phyloP scores from a whole-genome alignment of 2,113 vertebrate species.

The Psephotus haematonotus region DNA sequence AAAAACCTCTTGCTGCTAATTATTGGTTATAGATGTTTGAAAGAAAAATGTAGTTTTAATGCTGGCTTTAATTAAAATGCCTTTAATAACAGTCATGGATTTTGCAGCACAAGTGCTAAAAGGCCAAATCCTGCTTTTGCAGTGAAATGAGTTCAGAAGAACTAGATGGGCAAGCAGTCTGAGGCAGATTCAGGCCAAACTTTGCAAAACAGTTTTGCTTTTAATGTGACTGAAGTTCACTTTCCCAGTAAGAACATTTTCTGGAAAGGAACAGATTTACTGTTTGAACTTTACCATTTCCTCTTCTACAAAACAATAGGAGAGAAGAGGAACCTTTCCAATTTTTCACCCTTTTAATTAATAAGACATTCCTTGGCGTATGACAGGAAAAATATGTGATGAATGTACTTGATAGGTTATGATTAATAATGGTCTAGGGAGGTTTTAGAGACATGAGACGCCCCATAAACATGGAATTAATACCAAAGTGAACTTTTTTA shows the following conservation, averaged over 20 bases:
- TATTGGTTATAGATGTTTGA: constrained; percentile 65
- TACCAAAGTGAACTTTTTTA: constrained; percentile 63
- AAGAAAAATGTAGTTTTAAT: constrained; percentile 55
- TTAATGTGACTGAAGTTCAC: constrained; percentile 12
- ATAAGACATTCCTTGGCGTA: constrained; percentile 54
- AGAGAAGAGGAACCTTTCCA: constrained; percentile 48
- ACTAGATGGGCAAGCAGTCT: not conserved
- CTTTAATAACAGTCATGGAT: constrained; percentile 59
- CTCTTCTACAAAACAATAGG: constrained; percentile 60
- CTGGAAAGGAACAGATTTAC: constrained; percentile 58
- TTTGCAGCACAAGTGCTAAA: constrained; percentile 56
- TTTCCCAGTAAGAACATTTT: constrained; percentile 46
- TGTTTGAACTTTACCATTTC: constrained; percentile 49
- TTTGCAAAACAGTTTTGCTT: not conserved
- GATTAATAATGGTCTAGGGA: constrained; percentile 67
- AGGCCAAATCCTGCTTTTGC: constrained; percentile 22
- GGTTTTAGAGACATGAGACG: constrained; percentile 63
- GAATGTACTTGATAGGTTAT: constrained; percentile 67
- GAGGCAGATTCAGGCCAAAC: not conserved
- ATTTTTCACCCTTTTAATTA: constrained; percentile 67
- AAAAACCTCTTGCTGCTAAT: constrained; percentile 69
- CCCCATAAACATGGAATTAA: constrained; percentile 69
- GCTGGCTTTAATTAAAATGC: constrained; percentile 75
- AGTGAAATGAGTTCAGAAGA: constrained; percentile 13
- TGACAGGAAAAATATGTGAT: constrained; percentile 71